A percentile compares a stretch with the other conserved stretches of the same genome.
These are phyloP conservation scores for Anorthoa munda DNA, from an alignment of 2,888 invertebrate genomes.

Conservation along the genomic window DNA sequence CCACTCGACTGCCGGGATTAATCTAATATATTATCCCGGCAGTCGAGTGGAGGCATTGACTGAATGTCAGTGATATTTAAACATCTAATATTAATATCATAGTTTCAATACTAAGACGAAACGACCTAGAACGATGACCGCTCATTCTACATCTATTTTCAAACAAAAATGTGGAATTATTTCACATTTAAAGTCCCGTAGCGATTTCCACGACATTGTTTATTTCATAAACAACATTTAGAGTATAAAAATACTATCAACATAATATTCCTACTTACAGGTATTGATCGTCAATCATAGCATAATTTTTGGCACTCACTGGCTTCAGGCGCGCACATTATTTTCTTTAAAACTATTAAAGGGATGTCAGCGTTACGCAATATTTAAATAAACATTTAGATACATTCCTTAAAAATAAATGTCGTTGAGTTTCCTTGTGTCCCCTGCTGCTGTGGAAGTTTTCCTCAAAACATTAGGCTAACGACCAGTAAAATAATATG, in stretches of 20 bases:
- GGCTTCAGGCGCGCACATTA: constrained; percentile 6
- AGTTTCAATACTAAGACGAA: not conserved
- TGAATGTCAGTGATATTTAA: no score
- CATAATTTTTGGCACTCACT: constrained; percentile 21
- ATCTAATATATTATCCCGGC: no score
- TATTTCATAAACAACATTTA: constrained; percentile 34
- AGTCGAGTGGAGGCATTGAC: no score
- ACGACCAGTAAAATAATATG: not conserved
- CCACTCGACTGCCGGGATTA: no score
- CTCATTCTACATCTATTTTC: constrained; percentile 5
- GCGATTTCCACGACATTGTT: constrained; percentile 16
- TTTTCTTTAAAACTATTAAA: constrained; percentile 23
- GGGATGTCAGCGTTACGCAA: constrained; percentile 15
- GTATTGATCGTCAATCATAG: constrained; percentile 46
- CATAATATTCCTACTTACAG: constrained; percentile 8
- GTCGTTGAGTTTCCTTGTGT: not conserved
- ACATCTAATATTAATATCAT: no score
- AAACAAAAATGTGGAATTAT: not conserved
- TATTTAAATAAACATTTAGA: constrained; percentile 6
- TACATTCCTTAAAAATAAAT: not conserved
- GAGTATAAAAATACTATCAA: constrained; percentile 18
- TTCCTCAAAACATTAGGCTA: not conserved
- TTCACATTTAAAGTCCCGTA: not conserved
- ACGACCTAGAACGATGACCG: constrained; percentile 9
- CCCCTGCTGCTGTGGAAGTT: not conserved